Evolutionary conservation across 2,888 invertebrate genomes (phyloP).

Genomic region (Chymomyza fuscimana): DNA sequence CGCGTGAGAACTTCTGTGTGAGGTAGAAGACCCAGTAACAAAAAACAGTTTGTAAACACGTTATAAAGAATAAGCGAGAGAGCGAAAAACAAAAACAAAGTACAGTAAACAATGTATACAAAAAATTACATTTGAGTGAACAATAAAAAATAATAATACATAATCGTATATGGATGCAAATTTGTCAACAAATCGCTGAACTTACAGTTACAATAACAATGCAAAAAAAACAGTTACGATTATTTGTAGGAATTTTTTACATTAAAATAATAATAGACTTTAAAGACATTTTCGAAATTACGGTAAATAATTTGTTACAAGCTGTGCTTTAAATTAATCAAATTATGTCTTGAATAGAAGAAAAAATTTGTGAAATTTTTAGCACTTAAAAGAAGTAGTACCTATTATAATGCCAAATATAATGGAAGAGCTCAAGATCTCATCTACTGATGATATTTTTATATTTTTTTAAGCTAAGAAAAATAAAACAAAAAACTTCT

Average conservation of each 20-base stretch:
- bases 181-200: conserved; percentile 38
- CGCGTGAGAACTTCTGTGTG: conserved; percentile 48
- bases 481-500: no score
- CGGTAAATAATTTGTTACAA: neutral
- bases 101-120: conserved; percentile 29
- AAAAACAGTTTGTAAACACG: neutral
- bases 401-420: no score
- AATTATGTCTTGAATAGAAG: neutral
- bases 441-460: no score
- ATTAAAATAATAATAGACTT: conserved; percentile 35
- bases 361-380: neutral
- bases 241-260: neutral
- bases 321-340: neutral
- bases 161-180: conserved; percentile 47
- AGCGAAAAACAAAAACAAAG: conserved; percentile 29
- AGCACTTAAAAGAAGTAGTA: neutral
- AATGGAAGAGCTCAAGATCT: no score
- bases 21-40: neutral
- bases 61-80: conserved; percentile 20
- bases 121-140: conserved; percentile 19
- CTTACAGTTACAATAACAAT: conserved; percentile 55
- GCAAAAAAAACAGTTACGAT: conserved; percentile 18
- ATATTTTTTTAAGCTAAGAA: no score
- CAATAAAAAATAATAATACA: conserved; percentile 15
- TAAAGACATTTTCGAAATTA: conserved; percentile 42